Conservation (phyloP, 2,888 invertebrate genomes). For the Philhelius pedissequus region DNA sequence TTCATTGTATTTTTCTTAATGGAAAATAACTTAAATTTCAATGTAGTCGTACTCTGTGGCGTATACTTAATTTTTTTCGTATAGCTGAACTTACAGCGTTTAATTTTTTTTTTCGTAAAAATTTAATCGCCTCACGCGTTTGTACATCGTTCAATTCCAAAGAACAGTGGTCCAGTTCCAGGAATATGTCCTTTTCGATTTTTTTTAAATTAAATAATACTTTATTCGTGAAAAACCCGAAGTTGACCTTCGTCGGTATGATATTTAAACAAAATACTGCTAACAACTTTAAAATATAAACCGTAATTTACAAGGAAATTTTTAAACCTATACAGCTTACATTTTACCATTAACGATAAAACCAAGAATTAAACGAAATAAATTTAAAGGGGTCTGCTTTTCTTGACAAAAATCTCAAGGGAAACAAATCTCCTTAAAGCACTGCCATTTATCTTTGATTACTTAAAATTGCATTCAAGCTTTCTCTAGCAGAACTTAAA, state of each 20-base stretch:
- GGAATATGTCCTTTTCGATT: too few species aligned
- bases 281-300: too few species aligned
- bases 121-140: too few species aligned
- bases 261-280: too few species aligned
- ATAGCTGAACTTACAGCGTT: not conserved
- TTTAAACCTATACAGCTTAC: too few species aligned
- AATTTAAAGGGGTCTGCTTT: not conserved
- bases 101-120: not conserved
- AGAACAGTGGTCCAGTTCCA: too few species aligned
- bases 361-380: not conserved
- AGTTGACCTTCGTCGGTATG: too few species aligned
- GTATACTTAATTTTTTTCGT: not conserved
- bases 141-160: too few species aligned
- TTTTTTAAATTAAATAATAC: too few species aligned
- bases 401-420: not conserved
- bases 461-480: not conserved
- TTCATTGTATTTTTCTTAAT: not conserved
- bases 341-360: not conserved
- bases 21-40: not conserved
- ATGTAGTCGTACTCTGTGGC: not conserved
- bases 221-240: too few species aligned
- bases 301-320: not conserved
- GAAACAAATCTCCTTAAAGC: not conserved
- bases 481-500: not conserved
- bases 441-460: not conserved